These are phyloP conservation scores for Dolichotis patagonum DNA, from an alignment of 2,113 vertebrate genomes.

Conservation along the genomic window DNA sequence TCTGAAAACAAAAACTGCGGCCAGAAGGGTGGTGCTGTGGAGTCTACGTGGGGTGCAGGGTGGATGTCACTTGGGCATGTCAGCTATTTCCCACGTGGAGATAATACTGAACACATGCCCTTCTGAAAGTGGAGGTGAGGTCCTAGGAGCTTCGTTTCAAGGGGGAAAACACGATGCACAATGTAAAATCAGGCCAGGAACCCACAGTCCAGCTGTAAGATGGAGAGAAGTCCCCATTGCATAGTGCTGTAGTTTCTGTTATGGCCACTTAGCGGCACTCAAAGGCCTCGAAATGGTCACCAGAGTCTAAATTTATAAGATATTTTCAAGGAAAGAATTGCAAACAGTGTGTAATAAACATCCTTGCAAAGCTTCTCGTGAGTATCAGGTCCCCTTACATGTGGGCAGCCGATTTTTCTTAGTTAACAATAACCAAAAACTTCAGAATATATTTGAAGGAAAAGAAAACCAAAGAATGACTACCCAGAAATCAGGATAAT, in stretches of 20 bases:
- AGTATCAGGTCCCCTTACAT: not conserved
- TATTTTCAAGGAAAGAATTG: constrained; percentile 10
- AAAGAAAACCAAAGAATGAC: not conserved
- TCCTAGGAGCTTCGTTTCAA: not conserved
- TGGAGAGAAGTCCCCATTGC: not conserved
- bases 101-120: constrained; percentile 51
- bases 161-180: not conserved
- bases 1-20: constrained; percentile 65
- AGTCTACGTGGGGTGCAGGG: constrained; percentile 60
- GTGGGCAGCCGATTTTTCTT: not conserved
- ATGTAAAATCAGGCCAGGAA: rapidly evolving
- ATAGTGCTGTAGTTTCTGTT: constrained; percentile 80
- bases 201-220: not conserved
- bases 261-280: constrained; percentile 89
- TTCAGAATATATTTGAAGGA: not conserved
- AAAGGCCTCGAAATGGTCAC: constrained; percentile 80
- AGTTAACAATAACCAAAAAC: not conserved
- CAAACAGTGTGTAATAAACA: not conserved
- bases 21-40: constrained; percentile 62
- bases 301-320: constrained; percentile 32
- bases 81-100: constrained; percentile 77
- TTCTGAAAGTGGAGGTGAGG: constrained; percentile 31
- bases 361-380: constrained; percentile 36
- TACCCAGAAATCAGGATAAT: rapidly evolving
- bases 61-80: constrained; percentile 60